Percentiles rank a stretch among this genome's conserved stretches.
Conservation (phyloP, 2,888 invertebrate genomes). For the Nezara viridula region DNA sequence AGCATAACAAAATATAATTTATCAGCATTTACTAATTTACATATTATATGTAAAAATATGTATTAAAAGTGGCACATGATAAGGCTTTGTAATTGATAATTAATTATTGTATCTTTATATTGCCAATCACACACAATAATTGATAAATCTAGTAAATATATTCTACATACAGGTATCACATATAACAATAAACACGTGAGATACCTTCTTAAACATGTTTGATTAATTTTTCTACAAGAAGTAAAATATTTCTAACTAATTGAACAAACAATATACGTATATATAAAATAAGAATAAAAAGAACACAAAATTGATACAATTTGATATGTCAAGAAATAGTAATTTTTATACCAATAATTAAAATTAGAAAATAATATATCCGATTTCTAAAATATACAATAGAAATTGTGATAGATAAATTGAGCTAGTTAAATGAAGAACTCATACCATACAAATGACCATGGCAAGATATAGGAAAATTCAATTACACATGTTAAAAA, state of each 20-base stretch:
- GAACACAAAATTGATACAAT: constrained; percentile 19
- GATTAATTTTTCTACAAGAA: not conserved
- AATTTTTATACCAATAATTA: constrained; percentile 27
- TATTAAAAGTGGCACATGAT: constrained; percentile 55
- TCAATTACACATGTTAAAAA: constrained; percentile 45
- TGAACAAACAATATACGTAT: not conserved
- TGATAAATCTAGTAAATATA: not conserved
- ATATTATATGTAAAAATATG: constrained; percentile 45
- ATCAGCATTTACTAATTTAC: constrained; percentile 23
- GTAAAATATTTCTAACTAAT: constrained; percentile 11
- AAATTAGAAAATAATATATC: constrained; percentile 12
- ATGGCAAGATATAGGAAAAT: constrained; percentile 56
- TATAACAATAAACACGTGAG: constrained; percentile 1
- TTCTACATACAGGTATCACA: constrained; percentile 24
- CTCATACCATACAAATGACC: not conserved
- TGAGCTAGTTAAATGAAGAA: constrained; percentile 22
- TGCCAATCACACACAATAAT: constrained; percentile 3
- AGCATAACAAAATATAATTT: constrained; percentile 47
- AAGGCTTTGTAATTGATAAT: constrained; percentile 45
- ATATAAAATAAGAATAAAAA: not conserved
- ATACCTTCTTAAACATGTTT: constrained; percentile 7
- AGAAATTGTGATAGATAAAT: not conserved
- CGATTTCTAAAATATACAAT: constrained; percentile 21
- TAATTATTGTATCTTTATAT: constrained; percentile 48
- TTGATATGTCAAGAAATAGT: constrained; percentile 41